These are phyloP conservation scores for Bos javanicus DNA, from an alignment of 2,113 vertebrate species.

Conservation along the genomic window DNA sequence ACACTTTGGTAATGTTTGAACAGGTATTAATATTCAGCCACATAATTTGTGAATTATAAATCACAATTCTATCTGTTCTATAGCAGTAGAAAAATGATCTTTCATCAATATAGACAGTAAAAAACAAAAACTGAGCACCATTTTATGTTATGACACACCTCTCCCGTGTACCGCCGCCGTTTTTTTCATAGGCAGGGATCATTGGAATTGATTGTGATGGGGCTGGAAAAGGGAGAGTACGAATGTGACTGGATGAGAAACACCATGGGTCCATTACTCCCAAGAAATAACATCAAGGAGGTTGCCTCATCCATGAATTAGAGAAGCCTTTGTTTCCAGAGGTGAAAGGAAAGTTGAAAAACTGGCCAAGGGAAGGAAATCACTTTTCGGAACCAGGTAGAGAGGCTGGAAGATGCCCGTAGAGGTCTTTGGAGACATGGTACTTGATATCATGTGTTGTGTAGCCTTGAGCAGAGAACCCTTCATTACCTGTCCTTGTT, in stretches of 20 bases:
- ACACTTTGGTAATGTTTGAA: neutral
- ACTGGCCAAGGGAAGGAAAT: neutral
- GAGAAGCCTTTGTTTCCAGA: neutral
- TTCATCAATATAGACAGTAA: neutral
- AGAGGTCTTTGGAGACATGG: neutral
- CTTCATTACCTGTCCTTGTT: neutral
- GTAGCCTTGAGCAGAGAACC: neutral
- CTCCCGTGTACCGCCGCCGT: accelerated
- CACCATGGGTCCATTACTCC: neutral
- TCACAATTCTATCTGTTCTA: neutral
- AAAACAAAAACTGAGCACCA: neutral
- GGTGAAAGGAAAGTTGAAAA: neutral
- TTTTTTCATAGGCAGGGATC: neutral
- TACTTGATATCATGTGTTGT: neutral
- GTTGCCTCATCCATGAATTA: neutral
- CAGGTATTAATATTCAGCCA: neutral
- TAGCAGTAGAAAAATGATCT: neutral
- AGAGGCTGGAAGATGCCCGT: neutral
- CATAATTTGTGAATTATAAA: neutral
- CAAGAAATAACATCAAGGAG: neutral
- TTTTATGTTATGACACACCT: neutral
- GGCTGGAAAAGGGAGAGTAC: neutral
- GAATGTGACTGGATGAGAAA: neutral
- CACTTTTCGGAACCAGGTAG: neutral
- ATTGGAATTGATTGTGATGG: neutral